Evolutionary conservation across 2,113 vertebrate species (phyloP).

Genomic region (Sitta europaea): DNA sequence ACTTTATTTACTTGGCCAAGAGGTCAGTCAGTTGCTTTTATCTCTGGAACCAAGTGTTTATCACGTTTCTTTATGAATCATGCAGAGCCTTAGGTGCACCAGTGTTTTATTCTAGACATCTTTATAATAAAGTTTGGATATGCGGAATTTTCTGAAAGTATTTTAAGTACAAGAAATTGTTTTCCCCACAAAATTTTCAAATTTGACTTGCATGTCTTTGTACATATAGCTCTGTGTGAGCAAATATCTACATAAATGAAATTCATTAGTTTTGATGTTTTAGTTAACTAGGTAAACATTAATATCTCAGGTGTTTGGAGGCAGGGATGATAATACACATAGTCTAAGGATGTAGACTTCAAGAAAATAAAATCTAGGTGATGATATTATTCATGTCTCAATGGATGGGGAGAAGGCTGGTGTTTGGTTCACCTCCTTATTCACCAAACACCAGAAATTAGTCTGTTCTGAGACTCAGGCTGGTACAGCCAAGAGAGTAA

Average conservation of each 20-base stretch:
- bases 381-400: not conserved
- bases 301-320: not conserved
- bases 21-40: not conserved
- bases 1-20: not conserved
- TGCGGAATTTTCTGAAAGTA: not conserved
- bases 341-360: not conserved
- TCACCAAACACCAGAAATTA: not conserved
- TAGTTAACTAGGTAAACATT: not conserved
- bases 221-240: not conserved
- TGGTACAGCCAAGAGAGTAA: not conserved
- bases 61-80: not conserved
- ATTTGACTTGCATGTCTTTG: not conserved
- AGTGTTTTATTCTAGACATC: not conserved
- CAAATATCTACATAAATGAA: not conserved
- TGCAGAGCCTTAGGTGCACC: not conserved
- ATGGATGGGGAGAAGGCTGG: not conserved
- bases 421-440: not conserved
- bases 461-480: not conserved
- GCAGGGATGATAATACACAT: not conserved
- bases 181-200: not conserved
- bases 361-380: not conserved
- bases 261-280: not conserved
- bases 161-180: not conserved
- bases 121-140: not conserved
- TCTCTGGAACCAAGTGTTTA: not conserved